phyloP scores from a whole-genome alignment of 2,113 vertebrate species.

The Albula goreensis region DNA sequence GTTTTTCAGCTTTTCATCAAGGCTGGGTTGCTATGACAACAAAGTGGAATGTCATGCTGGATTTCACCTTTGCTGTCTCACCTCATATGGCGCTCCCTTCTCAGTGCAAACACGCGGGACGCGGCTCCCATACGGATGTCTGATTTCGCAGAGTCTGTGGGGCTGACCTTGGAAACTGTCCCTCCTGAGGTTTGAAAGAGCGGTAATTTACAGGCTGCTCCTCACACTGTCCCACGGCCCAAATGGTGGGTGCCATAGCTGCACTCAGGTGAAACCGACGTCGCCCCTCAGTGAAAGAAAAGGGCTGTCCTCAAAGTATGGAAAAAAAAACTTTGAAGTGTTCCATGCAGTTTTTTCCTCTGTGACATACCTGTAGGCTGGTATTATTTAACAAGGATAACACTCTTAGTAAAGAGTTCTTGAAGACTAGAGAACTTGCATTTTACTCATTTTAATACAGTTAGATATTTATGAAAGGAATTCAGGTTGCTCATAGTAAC shows the following conservation, averaged over 20 bases:
- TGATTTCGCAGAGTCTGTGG: conserved; percentile 69
- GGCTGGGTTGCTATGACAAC: conserved; percentile 81
- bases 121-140: conserved; percentile 75
- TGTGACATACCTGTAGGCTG: not conserved
- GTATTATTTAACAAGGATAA: not conserved
- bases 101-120: conserved; percentile 73
- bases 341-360: not conserved
- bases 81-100: conserved; percentile 68
- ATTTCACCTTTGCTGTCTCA: conserved; percentile 84
- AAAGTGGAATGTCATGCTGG: conserved; percentile 80
- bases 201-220: conserved; percentile 59
- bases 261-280: conserved; percentile 71
- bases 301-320: conserved; percentile 38
- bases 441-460: not conserved
- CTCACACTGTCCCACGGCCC: conserved; percentile 60
- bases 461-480: not conserved
- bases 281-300: conserved; percentile 51
- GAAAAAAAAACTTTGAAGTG: not conserved
- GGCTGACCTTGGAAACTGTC: conserved; percentile 75
- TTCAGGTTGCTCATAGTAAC: not conserved
- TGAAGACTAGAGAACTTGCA: not conserved
- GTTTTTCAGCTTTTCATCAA: conserved; percentile 71
- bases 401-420: not conserved
- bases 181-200: conserved; percentile 66
- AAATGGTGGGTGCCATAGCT: conserved; percentile 72